Conservation (phyloP, 1,140 invertebrate species). For the Proales similis region DNA sequence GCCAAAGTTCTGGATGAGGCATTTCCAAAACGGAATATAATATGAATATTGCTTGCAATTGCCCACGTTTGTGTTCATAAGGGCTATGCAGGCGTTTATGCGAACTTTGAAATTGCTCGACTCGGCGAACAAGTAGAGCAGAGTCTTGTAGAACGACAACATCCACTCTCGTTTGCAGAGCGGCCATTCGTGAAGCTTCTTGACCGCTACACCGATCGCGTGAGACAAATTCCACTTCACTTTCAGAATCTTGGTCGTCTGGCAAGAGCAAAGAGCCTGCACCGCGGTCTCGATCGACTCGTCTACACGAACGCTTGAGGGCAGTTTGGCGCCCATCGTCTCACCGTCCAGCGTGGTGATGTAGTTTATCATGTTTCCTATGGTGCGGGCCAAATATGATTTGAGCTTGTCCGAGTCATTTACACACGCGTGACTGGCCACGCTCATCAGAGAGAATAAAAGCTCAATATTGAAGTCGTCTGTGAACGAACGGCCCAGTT, state of each 20-base stretch:
- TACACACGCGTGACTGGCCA: conserved; percentile 1
- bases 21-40: conserved; percentile 15
- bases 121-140: conserved; percentile 10
- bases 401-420: conserved; percentile 28
- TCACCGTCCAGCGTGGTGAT: conserved; percentile 3
- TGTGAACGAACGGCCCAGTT: conserved; percentile 16
- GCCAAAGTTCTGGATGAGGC: background rate
- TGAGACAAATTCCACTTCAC: conserved; percentile 37
- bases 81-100: conserved; percentile 33
- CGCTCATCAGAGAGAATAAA: conserved; percentile 3
- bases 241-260: conserved; percentile 33
- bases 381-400: conserved; percentile 11
- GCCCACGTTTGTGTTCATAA: conserved; percentile 19
- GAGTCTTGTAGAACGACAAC: conserved; percentile 8
- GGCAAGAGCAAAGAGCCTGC: conserved; percentile 4
- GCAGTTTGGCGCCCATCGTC: background rate
- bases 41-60: conserved; percentile 14
- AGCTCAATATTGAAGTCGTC: conserved; percentile 17
- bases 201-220: conserved; percentile 30
- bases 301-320: background rate
- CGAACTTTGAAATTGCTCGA: conserved; percentile 37
- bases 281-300: conserved; percentile 9
- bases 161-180: conserved; percentile 19
- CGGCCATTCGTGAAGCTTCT: background rate
- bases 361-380: conserved; percentile 33